phyloP scores from a whole-genome alignment of 2,797 vertebrate genomes.

The Mareca strepera region DNA sequence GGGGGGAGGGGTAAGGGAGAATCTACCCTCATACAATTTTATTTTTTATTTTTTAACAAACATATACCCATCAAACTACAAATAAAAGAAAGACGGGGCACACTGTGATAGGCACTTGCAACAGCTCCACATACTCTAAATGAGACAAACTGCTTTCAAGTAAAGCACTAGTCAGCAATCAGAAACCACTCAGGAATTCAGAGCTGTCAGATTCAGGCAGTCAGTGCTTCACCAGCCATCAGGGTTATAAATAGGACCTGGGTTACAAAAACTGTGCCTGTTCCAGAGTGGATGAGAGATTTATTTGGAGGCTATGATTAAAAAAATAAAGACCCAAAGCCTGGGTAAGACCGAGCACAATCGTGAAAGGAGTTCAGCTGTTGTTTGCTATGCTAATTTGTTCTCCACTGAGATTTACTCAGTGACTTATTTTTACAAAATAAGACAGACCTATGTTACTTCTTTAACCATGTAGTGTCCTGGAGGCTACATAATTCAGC shows the following conservation, averaged over 20 bases:
- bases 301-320: neutral
- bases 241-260: neutral
- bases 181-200: neutral
- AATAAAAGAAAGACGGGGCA: neutral
- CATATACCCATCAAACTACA: neutral
- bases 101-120: constrained; percentile 7
- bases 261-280: neutral
- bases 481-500: neutral
- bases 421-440: neutral
- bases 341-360: neutral
- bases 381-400: constrained; percentile 21
- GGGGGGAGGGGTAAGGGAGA: neutral
- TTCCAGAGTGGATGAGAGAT: neutral
- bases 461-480: neutral
- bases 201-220: neutral
- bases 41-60: neutral
- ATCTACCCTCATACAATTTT: neutral
- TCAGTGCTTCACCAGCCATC: neutral
- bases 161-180: neutral
- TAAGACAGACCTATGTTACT: neutral
- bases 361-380: neutral
- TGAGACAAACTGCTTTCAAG: constrained; percentile 3
- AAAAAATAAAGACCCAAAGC: neutral
- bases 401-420: neutral
- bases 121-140: neutral